Percentiles rank a stretch among this genome's conserved stretches.
Conservation (phyloP, 2,888 invertebrate genomes). For the Drosophila cyrtoloma region DNA sequence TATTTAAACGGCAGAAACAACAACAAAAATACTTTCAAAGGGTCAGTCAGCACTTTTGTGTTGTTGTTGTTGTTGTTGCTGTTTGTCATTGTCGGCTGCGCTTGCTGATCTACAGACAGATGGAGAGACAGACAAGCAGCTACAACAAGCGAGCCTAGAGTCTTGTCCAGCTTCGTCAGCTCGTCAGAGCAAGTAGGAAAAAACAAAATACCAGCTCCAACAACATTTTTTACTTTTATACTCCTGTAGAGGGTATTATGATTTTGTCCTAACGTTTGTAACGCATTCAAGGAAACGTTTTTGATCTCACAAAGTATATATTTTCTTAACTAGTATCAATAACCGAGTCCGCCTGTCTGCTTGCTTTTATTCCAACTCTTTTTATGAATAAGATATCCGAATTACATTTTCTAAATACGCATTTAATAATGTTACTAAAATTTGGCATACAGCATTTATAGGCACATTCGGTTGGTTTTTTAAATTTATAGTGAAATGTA, state of each 20-base stretch:
- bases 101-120: slow-evolving; percentile 64
- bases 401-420: background rate
- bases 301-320: background rate
- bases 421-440: background rate
- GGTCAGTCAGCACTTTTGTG: slow-evolving; percentile 67
- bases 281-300: background rate
- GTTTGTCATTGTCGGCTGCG: slow-evolving; percentile 67
- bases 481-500: background rate
- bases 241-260: background rate
- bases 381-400: background rate
- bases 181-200: slow-evolving; percentile 32
- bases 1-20: slow-evolving; percentile 63
- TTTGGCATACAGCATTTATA: background rate
- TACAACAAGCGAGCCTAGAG: slow-evolving; percentile 52
- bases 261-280: background rate
- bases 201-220: slow-evolving; percentile 33
- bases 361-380: background rate
- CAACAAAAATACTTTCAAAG: slow-evolving; percentile 61
- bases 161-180: slow-evolving; percentile 70
- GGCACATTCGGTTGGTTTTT: background rate
- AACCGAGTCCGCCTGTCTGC: background rate
- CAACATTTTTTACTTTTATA: slow-evolving; percentile 20
- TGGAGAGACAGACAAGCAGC: slow-evolving; percentile 45
- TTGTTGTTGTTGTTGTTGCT: slow-evolving; percentile 22
- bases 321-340: too few relatives aligned